These are phyloP conservation scores for Channa maculata DNA, from an alignment of 2,113 vertebrate genomes.

Conservation along the genomic window DNA sequence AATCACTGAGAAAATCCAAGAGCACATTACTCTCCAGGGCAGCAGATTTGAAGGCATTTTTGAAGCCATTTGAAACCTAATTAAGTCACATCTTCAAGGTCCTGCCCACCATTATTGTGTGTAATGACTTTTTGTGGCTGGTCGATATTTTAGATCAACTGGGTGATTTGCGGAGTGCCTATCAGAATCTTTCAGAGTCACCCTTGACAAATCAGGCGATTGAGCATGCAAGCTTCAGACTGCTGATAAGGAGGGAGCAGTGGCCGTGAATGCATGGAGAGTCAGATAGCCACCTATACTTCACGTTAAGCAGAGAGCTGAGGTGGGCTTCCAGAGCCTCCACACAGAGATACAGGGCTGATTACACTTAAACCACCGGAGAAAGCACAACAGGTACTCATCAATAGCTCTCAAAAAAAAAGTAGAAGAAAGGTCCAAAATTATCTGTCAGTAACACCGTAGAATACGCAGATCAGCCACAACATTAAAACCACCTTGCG, in stretches of 20 bases:
- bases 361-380: slow-evolving; percentile 15
- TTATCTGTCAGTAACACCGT: background rate
- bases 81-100: slow-evolving; percentile 87
- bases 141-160: slow-evolving; percentile 89
- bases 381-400: slow-evolving; percentile 10
- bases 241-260: slow-evolving; percentile 82
- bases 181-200: slow-evolving; percentile 85
- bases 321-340: slow-evolving; percentile 39
- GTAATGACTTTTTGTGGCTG: slow-evolving; percentile 85
- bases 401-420: slow-evolving; percentile 31
- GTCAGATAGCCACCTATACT: slow-evolving; percentile 71
- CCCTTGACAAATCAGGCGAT: slow-evolving; percentile 85
- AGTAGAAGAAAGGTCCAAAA: slow-evolving; percentile 11
- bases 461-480: background rate
- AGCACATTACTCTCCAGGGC: slow-evolving; percentile 57
- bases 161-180: slow-evolving; percentile 85
- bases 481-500: too few relatives aligned
- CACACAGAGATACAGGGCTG: slow-evolving; percentile 31
- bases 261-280: slow-evolving; percentile 69
- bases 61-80: slow-evolving; percentile 84
- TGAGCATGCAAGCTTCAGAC: slow-evolving; percentile 82
- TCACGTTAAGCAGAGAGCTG: slow-evolving; percentile 26
- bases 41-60: slow-evolving; percentile 73
- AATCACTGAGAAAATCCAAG: slow-evolving; percentile 58
- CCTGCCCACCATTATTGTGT: slow-evolving; percentile 84